Evolutionary conservation across 2,888 invertebrate species (phyloP).

Genomic region (Lithophane semibrunnea): DNA sequence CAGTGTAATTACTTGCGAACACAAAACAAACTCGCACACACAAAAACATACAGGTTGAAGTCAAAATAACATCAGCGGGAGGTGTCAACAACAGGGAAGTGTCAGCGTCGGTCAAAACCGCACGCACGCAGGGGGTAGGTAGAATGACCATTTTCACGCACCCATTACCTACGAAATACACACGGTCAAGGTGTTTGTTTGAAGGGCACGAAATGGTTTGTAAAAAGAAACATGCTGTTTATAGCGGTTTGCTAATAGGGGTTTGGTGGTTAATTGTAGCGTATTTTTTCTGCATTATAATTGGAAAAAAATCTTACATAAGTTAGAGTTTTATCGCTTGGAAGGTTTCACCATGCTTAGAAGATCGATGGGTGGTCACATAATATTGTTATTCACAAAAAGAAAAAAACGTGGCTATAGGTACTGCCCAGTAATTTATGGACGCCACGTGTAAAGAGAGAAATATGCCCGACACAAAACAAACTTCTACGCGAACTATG

Average conservation of each 20-base stretch:
- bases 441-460: not conserved
- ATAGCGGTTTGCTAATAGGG: no score
- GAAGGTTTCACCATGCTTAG: not conserved
- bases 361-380: not conserved
- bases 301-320: not conserved
- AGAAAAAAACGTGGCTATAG: not conserved
- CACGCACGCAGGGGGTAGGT: conserved; percentile 41
- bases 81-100: conserved; percentile 51
- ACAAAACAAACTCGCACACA: conserved; percentile 31
- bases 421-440: not conserved
- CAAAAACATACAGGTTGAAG: conserved; percentile 45
- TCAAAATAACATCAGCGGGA: conserved; percentile 45
- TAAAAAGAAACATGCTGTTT: conserved; percentile 12
- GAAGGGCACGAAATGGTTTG: conserved; percentile 21
- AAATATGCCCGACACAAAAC: not conserved
- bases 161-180: conserved; percentile 40
- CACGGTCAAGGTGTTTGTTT: conserved; percentile 31
- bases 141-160: conserved; percentile 34
- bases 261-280: no score
- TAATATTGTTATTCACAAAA: not conserved
- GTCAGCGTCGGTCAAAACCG: conserved; percentile 58
- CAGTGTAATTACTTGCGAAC: conserved; percentile 27
- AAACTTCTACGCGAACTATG: no score
- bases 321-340: not conserved
- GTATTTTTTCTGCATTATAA: not conserved